phyloP scores from a whole-genome alignment of 2,888 invertebrate genomes.

The Ennomos quercinarius region DNA sequence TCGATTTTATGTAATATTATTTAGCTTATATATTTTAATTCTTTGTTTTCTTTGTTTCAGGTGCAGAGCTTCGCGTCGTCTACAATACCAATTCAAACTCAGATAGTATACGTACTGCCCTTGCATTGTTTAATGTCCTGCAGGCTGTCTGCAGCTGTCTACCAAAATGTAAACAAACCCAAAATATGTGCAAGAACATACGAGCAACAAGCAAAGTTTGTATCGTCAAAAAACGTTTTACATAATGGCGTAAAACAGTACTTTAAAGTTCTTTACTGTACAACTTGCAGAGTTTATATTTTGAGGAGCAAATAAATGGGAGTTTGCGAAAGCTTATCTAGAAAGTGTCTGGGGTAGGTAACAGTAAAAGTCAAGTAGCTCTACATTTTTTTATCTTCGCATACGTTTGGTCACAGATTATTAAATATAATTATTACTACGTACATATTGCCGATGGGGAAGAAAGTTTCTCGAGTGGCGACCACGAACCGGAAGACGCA shows the following conservation, averaged over 20 bases:
- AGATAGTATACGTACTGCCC: too few relatives aligned
- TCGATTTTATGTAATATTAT: too few relatives aligned
- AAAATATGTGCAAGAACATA: constrained; percentile 5
- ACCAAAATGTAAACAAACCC: not conserved
- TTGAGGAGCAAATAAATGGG: constrained; percentile 13
- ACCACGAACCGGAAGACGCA: too few relatives aligned
- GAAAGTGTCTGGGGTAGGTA: not conserved
- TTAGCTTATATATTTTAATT: too few relatives aligned
- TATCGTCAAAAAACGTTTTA: constrained; percentile 20
- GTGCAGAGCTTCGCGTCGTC: too few relatives aligned
- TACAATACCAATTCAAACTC: too few relatives aligned
- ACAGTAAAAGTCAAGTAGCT: not conserved
- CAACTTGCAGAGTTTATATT: constrained; percentile 10
- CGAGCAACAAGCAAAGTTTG: constrained; percentile 13
- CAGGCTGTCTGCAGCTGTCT: too few relatives aligned
- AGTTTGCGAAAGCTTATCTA: constrained; percentile 7
- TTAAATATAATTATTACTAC: not conserved
- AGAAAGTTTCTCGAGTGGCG: too few relatives aligned
- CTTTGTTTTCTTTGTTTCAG: too few relatives aligned
- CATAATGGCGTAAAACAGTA: constrained; percentile 23
- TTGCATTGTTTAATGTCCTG: too few relatives aligned
- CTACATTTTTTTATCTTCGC: not conserved
- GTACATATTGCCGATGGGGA: too few relatives aligned
- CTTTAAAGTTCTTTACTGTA: constrained; percentile 21
- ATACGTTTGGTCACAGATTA: not conserved